A percentile compares a stretch with the other conserved stretches of the same genome.
Conservation (phyloP, 2,888 invertebrate genomes). For the Danaus chrysippus region DNA sequence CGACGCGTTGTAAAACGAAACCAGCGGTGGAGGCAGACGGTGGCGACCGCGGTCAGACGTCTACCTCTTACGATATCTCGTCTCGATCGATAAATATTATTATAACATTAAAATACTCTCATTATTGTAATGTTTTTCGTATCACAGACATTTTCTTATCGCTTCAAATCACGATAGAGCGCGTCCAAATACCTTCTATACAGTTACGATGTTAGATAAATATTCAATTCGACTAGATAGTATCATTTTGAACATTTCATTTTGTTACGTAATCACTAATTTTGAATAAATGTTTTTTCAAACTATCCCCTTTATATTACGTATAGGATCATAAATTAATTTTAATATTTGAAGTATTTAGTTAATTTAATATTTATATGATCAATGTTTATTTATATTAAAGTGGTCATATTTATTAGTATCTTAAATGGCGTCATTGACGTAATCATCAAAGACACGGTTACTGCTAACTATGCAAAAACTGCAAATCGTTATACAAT, state of each 20-base stretch:
- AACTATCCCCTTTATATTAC: too few relatives aligned
- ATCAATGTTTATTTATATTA: neutral
- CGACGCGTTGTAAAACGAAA: constrained; percentile 54
- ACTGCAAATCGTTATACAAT: constrained; percentile 44
- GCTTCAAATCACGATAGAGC: neutral
- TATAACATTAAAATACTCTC: constrained; percentile 5
- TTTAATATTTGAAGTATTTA: too few relatives aligned
- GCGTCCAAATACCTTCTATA: neutral
- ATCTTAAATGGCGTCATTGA: constrained; percentile 26
- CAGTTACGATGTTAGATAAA: neutral
- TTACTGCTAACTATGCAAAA: constrained; percentile 23
- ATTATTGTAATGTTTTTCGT: neutral
- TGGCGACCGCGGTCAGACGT: constrained; percentile 51
- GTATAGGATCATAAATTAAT: too few relatives aligned
- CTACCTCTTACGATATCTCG: constrained; percentile 31
- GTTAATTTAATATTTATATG: neutral
- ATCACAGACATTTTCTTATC: neutral
- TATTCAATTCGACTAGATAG: neutral
- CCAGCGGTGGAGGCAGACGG: constrained; percentile 39
- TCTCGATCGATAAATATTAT: constrained; percentile 11
- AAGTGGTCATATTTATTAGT: constrained; percentile 19
- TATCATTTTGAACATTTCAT: too few relatives aligned
- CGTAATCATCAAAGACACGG: constrained; percentile 21
- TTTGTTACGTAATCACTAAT: too few relatives aligned
- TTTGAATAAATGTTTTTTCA: too few relatives aligned